Percentiles rank a stretch among this genome's conserved stretches.
Evolutionary conservation across 2,113 vertebrate species (phyloP).

Genomic region (Coryphaenoides rupestris): DNA sequence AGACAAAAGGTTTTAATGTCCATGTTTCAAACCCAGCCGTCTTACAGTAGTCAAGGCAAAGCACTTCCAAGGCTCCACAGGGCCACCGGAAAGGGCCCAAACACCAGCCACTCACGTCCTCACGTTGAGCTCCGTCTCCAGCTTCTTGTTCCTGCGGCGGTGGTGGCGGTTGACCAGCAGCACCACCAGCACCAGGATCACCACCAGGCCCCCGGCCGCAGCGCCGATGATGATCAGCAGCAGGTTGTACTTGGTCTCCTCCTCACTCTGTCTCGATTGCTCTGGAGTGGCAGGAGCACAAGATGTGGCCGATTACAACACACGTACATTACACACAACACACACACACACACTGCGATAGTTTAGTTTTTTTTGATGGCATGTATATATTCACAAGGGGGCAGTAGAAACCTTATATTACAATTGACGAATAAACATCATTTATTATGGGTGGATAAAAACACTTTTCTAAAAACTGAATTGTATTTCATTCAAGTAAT

Average conservation of each 20-base stretch:
- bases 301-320: too few species aligned
- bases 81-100: too few species aligned
- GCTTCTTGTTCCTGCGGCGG: slow-evolving; percentile 74
- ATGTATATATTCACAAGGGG: slow-evolving; percentile 34
- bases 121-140: slow-evolving; percentile 78
- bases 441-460: too few species aligned
- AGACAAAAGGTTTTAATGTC: too few species aligned
- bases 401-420: slow-evolving; percentile 28
- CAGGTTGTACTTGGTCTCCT: slow-evolving; percentile 62
- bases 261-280: background rate
- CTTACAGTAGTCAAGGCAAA: background rate
- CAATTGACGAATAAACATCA: too few species aligned
- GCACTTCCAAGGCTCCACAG: too few species aligned
- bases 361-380: too few species aligned
- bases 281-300: slow-evolving; percentile 12
- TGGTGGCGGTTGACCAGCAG: slow-evolving; percentile 82
- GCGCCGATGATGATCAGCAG: slow-evolving; percentile 76
- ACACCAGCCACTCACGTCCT: slow-evolving; percentile 75
- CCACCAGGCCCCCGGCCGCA: slow-evolving; percentile 70
- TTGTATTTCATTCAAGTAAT: too few species aligned
- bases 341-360: background rate
- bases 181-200: slow-evolving; percentile 77
- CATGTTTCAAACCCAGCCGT: too few species aligned
- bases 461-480: too few species aligned
- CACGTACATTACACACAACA: too few species aligned